Conservation (phyloP, 2,888 invertebrate species). For the Papilio gigon region DNA sequence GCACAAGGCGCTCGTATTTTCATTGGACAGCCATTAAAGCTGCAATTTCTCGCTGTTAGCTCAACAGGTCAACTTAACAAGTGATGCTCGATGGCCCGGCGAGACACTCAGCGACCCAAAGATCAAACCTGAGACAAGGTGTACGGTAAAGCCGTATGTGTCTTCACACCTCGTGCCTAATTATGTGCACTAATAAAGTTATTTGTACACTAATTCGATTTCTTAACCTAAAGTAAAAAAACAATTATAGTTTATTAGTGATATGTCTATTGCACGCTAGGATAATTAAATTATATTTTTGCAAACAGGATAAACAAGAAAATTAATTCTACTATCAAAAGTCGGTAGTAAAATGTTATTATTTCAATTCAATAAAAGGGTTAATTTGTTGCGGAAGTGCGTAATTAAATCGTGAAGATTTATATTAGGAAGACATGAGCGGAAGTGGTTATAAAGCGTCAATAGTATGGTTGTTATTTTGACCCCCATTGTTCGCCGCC, state of each 20-base stretch:
- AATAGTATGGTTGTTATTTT: conserved; percentile 30
- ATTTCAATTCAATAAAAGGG: not conserved
- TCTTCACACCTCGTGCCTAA: too few relatives aligned
- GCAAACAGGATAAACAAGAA: not conserved
- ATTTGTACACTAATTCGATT: too few relatives aligned
- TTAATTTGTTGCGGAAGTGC: conserved; percentile 6
- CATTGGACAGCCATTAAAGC: not conserved
- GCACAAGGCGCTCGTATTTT: not conserved
- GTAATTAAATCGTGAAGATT: conserved; percentile 14
- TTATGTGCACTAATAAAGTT: too few relatives aligned
- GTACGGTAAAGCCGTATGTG: too few relatives aligned
- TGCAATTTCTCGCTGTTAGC: not conserved
- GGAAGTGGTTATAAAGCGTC: conserved; percentile 24
- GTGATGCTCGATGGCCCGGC: too few relatives aligned
- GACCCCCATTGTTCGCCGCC: conserved; percentile 27
- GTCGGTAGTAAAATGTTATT: not conserved
- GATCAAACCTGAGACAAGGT: too few relatives aligned
- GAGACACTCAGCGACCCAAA: too few relatives aligned
- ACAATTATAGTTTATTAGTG: not conserved
- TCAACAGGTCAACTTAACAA: not conserved
- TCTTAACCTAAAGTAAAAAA: too few relatives aligned
- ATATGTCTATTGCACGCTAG: not conserved
- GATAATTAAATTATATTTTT: not conserved
- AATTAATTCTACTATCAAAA: not conserved
- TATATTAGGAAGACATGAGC: conserved; percentile 6